These are phyloP conservation scores for Hedychridium roseum DNA, from an alignment of 2,888 invertebrate genomes.

Conservation along the genomic window DNA sequence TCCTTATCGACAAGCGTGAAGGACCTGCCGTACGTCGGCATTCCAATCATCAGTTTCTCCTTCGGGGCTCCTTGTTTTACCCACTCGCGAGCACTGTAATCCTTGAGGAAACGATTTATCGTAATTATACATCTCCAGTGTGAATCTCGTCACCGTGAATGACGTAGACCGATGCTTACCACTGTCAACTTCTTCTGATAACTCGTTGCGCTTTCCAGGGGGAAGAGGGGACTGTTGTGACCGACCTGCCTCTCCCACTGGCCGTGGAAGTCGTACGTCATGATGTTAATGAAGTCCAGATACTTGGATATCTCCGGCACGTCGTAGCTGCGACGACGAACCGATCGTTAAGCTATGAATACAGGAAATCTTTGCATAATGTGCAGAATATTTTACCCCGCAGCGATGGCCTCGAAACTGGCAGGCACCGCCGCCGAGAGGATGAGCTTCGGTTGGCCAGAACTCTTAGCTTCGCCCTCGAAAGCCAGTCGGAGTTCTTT, in stretches of 20 bases:
- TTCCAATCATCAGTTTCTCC: constrained; percentile 92
- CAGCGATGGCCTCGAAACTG: constrained; percentile 91
- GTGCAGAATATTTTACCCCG: constrained; percentile 69
- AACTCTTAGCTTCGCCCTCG: constrained; percentile 90
- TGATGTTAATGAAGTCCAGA: constrained; percentile 91
- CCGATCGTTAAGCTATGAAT: too few relatives aligned
- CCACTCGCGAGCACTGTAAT: constrained; percentile 92
- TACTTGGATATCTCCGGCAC: constrained; percentile 94
- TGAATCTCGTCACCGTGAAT: background rate
- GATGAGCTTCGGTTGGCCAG: constrained; percentile 79
- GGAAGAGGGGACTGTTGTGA: constrained; percentile 90
- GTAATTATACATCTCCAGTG: background rate
- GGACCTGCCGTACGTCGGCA: constrained; percentile 93
- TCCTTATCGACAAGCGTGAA: constrained; percentile 87
- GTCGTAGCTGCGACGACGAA: constrained; percentile 71
- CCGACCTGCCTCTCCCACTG: constrained; percentile 94
- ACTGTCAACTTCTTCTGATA: constrained; percentile 94
- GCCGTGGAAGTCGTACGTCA: constrained; percentile 96
- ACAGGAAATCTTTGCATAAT: background rate
- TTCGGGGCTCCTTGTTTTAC: constrained; percentile 92
- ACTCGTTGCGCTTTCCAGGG: constrained; percentile 87
- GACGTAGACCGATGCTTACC: constrained; percentile 66
- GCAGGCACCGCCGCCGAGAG: constrained; percentile 92
- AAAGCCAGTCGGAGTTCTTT: constrained; percentile 90
- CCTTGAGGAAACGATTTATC: constrained; percentile 64